These are phyloP conservation scores for Cydia strobilella DNA, from an alignment of 1,140 invertebrate genomes.

Conservation along the genomic window DNA sequence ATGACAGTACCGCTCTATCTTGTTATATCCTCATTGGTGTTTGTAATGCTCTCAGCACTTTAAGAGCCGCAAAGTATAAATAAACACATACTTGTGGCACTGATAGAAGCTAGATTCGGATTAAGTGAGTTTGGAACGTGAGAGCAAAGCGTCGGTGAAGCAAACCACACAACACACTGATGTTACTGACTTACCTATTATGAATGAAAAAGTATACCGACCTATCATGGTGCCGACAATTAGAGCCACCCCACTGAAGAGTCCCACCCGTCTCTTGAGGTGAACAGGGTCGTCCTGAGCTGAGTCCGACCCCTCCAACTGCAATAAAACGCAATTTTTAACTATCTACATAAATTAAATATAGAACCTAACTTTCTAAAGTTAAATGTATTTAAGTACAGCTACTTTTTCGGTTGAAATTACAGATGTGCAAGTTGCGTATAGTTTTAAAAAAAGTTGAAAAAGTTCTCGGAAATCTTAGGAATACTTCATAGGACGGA, in stretches of 20 bases:
- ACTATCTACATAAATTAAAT: constrained; percentile 5
- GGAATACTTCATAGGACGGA: background rate
- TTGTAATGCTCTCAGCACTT: background rate
- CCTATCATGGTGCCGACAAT: constrained; percentile 97
- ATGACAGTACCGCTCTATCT: too few species aligned
- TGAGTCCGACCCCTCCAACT: constrained; percentile 94
- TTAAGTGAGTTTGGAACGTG: too few species aligned
- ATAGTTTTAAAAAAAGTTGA: too few species aligned
- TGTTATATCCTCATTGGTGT: too few species aligned
- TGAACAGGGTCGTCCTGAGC: constrained; percentile 96
- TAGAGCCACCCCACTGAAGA: constrained; percentile 98
- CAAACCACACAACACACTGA: too few species aligned
- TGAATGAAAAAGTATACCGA: constrained; percentile 65
- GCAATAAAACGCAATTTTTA: constrained; percentile 37
- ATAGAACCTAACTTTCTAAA: too few species aligned
- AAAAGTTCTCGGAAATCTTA: too few species aligned
- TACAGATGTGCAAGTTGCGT: too few species aligned
- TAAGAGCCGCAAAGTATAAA: background rate
- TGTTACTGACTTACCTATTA: background rate
- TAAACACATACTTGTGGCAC: background rate
- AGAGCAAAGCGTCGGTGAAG: too few species aligned
- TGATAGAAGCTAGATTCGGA: background rate
- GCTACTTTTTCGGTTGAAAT: too few species aligned
- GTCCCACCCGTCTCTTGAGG: constrained; percentile 98
- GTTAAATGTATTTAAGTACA: too few species aligned